Percentiles rank a stretch among this genome's conserved stretches.
phyloP scores from a whole-genome alignment of 2,888 invertebrate species.

The Baronia brevicornis region DNA sequence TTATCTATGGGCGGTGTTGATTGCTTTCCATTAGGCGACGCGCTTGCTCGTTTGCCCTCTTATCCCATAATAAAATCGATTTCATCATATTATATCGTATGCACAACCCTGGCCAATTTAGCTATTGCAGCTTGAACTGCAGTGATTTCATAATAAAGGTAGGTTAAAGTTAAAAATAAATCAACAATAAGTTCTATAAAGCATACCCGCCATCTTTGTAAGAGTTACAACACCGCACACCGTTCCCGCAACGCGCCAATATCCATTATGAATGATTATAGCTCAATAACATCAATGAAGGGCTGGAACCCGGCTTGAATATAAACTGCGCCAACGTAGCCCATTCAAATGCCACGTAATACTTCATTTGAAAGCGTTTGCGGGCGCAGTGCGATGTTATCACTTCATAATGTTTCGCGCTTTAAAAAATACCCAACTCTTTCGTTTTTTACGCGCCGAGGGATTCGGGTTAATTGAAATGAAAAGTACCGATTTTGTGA shows the following conservation, averaged over 20 bases:
- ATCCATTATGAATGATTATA: constrained; percentile 42
- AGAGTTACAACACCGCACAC: constrained; percentile 11
- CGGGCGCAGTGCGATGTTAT: constrained; percentile 37
- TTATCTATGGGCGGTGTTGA: too few relatives aligned
- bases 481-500: constrained; percentile 10
- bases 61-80: too few relatives aligned
- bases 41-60: too few relatives aligned
- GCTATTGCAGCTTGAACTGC: too few relatives aligned
- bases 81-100: too few relatives aligned
- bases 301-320: constrained; percentile 42
- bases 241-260: constrained; percentile 24
- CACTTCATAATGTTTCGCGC: constrained; percentile 35
- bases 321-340: constrained; percentile 48
- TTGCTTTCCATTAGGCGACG: too few relatives aligned
- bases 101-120: too few relatives aligned
- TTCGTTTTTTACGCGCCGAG: constrained; percentile 14
- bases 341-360: constrained; percentile 36
- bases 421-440: constrained; percentile 31
- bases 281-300: constrained; percentile 48
- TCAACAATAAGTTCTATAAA: constrained; percentile 27
- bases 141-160: too few relatives aligned
- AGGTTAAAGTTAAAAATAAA: constrained; percentile 18
- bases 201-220: constrained; percentile 21
- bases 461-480: constrained; percentile 18
- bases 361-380: constrained; percentile 50